Percentiles rank a stretch among this genome's conserved stretches.
Evolutionary conservation across 2,113 vertebrate species (phyloP).

Genomic region (Chitala chitala): DNA sequence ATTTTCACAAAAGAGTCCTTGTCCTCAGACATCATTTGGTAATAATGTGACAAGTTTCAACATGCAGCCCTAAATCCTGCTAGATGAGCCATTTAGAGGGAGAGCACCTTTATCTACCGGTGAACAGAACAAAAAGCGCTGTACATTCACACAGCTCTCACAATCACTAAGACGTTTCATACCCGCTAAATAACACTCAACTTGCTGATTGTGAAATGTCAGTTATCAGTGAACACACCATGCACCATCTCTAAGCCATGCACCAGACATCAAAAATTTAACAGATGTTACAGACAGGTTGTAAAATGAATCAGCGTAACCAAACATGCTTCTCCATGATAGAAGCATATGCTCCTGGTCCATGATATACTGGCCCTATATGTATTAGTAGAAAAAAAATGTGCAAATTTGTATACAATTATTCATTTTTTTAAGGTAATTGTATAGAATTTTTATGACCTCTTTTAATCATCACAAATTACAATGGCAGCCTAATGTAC

Average conservation of each 20-base stretch:
- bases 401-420: too few species aligned
- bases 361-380: too few species aligned
- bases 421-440: neutral
- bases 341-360: too few species aligned
- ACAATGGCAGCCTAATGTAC: neutral
- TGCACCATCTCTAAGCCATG: too few species aligned
- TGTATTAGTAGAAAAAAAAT: too few species aligned
- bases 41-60: neutral
- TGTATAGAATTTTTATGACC: neutral
- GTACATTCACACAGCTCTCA: neutral
- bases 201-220: too few species aligned
- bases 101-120: neutral
- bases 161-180: neutral
- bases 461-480: neutral
- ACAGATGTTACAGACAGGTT: too few species aligned
- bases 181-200: too few species aligned
- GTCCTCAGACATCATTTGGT: neutral
- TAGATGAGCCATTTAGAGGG: neutral
- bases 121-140: conserved; percentile 1
- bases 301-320: neutral
- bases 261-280: neutral
- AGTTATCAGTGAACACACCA: too few species aligned
- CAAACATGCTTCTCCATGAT: too few species aligned
- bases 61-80: neutral
- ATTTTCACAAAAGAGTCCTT: neutral